A percentile compares a stretch with the other conserved stretches of the same genome.
These are phyloP conservation scores for Catocala fraxini DNA, from an alignment of 2,888 invertebrate genomes.

Conservation along the genomic window DNA sequence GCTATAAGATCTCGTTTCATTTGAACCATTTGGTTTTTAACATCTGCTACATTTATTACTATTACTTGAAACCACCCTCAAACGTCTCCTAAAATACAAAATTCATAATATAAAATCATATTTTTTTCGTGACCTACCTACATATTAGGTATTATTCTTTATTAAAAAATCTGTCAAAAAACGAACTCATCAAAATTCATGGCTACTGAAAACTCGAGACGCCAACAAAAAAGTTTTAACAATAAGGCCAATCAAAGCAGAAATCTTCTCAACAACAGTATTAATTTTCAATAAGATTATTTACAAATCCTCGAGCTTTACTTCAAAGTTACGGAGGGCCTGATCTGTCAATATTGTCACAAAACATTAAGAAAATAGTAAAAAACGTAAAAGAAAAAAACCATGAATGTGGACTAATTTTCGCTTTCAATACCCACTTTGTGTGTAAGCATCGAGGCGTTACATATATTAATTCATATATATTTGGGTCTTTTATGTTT, in stretches of 20 bases:
- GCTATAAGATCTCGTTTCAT: too few relatives aligned
- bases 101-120: not conserved
- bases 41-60: too few relatives aligned
- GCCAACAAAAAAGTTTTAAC: constrained; percentile 74
- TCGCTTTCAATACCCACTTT: constrained; percentile 83
- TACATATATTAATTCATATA: constrained; percentile 80
- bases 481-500: constrained; percentile 49
- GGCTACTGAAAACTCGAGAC: constrained; percentile 65
- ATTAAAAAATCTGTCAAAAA: constrained; percentile 35
- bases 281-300: constrained; percentile 86
- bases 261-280: constrained; percentile 71
- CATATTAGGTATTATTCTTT: not conserved
- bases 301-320: constrained; percentile 79
- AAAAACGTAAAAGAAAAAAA: constrained; percentile 57
- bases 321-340: constrained; percentile 65
- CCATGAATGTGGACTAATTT: constrained; percentile 85
- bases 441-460: constrained; percentile 85
- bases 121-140: constrained; percentile 13
- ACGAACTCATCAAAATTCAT: constrained; percentile 61
- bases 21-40: too few relatives aligned
- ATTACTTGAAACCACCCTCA: not conserved
- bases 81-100: not conserved
- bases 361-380: constrained; percentile 68
- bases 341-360: constrained; percentile 86
- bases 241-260: constrained; percentile 79